phyloP scores from a whole-genome alignment of 2,888 invertebrate genomes.

The Cataglyphis rosenhaueri region DNA sequence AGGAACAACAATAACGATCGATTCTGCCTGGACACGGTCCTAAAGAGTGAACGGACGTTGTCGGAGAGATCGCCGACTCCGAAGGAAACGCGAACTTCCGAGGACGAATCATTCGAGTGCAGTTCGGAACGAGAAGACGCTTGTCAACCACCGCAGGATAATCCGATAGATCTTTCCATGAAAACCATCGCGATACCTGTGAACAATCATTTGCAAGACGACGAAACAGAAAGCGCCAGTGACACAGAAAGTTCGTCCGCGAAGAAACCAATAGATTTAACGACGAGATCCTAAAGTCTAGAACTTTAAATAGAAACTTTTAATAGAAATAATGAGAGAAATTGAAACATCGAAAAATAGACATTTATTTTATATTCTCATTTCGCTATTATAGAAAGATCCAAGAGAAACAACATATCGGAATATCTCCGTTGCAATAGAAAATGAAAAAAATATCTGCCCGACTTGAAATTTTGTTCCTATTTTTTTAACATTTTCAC shows the following conservation, averaged over 20 bases:
- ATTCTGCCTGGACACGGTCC: slow-evolving; percentile 91
- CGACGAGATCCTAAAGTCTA: slow-evolving; percentile 73
- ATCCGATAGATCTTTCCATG: slow-evolving; percentile 93
- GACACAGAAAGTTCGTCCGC: slow-evolving; percentile 86
- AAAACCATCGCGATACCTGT: slow-evolving; percentile 85
- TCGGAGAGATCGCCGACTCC: slow-evolving; percentile 75
- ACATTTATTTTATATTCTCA: neutral
- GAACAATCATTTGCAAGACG: slow-evolving; percentile 85
- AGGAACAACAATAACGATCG: slow-evolving; percentile 83
- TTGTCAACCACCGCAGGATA: slow-evolving; percentile 88
- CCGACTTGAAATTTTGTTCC: neutral
- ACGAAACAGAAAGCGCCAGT: slow-evolving; percentile 76
- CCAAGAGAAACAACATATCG: neutral
- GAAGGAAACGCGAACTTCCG: slow-evolving; percentile 65
- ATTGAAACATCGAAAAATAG: neutral
- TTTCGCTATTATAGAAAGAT: neutral
- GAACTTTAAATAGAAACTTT: neutral
- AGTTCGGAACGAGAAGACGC: slow-evolving; percentile 85
- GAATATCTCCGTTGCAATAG: neutral
- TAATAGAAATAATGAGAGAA: neutral
- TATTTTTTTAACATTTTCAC: neutral
- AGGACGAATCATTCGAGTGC: slow-evolving; percentile 81
- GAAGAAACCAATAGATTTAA: slow-evolving; percentile 85
- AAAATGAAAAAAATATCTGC: neutral
- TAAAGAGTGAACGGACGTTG: slow-evolving; percentile 89